Evolutionary conservation across 2,797 vertebrate species (phyloP).

Genomic region (Labeo calbasu): DNA sequence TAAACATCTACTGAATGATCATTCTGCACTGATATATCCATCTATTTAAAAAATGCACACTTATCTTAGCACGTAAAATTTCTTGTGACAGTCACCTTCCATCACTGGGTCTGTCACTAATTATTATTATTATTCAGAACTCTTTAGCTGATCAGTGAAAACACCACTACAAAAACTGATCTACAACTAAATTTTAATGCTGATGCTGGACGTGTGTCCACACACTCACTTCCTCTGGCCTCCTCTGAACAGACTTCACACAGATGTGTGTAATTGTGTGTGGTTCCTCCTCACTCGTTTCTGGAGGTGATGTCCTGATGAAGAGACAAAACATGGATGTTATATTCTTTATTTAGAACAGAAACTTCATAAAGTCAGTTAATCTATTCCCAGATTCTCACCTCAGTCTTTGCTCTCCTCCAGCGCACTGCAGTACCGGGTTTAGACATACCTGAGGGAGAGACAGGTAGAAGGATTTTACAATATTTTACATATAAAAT

Average conservation of each 20-base stretch:
- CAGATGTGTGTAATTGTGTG: slow-evolving; percentile 6
- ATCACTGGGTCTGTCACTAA: background rate
- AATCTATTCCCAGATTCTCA: slow-evolving; percentile 51
- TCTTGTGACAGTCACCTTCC: background rate
- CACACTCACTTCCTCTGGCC: slow-evolving; percentile 9
- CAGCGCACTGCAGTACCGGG: slow-evolving; percentile 67
- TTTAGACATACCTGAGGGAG: slow-evolving; percentile 69
- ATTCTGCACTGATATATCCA: background rate
- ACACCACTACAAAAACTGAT: slow-evolving; percentile 10
- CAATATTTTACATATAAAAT: background rate
- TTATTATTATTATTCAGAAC: slow-evolving; percentile 18
- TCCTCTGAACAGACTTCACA: background rate
- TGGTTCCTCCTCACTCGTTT: slow-evolving; percentile 70
- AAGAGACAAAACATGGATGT: slow-evolving; percentile 14
- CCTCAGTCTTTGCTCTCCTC: slow-evolving; percentile 78
- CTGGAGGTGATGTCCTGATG: slow-evolving; percentile 79
- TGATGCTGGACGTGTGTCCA: slow-evolving; percentile 8
- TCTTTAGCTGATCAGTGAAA: slow-evolving; percentile 34
- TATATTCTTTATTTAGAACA: slow-evolving; percentile 9
- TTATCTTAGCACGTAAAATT: background rate
- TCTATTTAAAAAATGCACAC: background rate
- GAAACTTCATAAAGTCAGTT: slow-evolving; percentile 18
- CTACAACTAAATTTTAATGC: slow-evolving; percentile 1
- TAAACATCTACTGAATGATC: background rate
- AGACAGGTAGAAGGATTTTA: slow-evolving; percentile 1